phyloP scores from a whole-genome alignment of 1,140 invertebrate genomes.

The Archegozetes longisetosus region DNA sequence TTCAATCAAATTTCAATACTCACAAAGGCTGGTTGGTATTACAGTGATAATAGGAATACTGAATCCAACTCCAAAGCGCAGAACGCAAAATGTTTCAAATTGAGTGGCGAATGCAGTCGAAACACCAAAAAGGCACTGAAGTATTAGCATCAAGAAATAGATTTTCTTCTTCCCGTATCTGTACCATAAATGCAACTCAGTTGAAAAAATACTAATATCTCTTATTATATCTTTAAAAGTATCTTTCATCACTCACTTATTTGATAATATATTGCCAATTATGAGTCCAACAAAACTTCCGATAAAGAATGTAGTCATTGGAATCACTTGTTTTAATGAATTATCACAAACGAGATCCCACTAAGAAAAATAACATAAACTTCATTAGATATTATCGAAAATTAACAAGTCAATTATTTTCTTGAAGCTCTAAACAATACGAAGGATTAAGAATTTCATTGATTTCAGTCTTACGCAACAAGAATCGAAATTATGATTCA shows the following conservation, averaged over 20 bases:
- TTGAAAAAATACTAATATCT: background rate
- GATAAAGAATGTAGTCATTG: background rate
- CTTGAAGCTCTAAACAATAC: no score
- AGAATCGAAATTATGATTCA: no score
- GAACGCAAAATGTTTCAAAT: background rate
- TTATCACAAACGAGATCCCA: constrained; percentile 8
- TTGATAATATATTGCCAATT: background rate
- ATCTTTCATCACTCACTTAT: background rate
- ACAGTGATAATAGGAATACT: background rate
- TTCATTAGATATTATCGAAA: no score
- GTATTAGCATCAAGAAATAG: constrained; percentile 4
- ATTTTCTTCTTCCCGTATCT: background rate
- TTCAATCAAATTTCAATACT: no score
- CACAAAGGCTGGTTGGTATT: constrained; percentile 1
- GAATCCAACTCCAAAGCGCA: constrained; percentile 6
- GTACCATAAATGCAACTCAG: background rate
- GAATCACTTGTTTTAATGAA: background rate
- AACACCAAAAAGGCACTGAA: constrained; percentile 3
- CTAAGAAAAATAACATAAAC: background rate
- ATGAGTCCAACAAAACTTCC: constrained; percentile 2
- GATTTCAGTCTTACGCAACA: no score
- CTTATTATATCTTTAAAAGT: background rate
- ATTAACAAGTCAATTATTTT: no score
- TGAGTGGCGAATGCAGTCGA: background rate
- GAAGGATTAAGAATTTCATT: no score